Evolutionary conservation across 1,140 invertebrate species (phyloP), one percentile per base, ranked within the genome.

Genomic region (Drosophila simulans): DNA sequence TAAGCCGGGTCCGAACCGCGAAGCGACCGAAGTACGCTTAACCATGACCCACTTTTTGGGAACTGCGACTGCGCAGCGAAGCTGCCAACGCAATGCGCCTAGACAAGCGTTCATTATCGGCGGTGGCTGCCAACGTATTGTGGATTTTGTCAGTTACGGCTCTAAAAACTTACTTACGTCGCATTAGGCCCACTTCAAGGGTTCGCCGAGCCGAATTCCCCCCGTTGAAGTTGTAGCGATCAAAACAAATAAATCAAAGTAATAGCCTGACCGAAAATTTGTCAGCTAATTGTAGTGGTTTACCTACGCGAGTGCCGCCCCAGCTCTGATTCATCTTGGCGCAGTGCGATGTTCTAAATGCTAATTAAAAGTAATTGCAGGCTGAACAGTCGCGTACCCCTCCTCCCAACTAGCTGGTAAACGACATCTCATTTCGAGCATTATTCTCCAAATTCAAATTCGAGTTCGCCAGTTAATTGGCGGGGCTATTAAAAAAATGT

Each of bases 11-110:
- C 62, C 59, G 64, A 48, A 37, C 64, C 49, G 56, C 43, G 43
- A 35, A 49, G 71, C 57, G 34, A 60, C 81, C 63, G 55, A 90
- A 90, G 85, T 90, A 90, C 86, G 77, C 79, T 90, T 90, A 90
- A 80, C 86, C 86, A 75, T 90, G 86, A 90, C 86, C 85, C 85
- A 90, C 73, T 74, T 85, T 63, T 3, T 45, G 74, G 43, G 48
- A 54, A n/a, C 66, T 13, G 42, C 65, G 37, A 12, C 46, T 39
- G 25, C 58, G 59, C 52, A 15, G 34, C 57, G 20, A 12, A 46
- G 15, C 56, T 55, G 27, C 54, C 58, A 70, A 75, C 70, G 80
- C 82, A 73, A 69, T 58, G 63, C 63, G 73, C 58, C 62, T 58
- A 77, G 66, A 64, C 77, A 57, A 66, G 71, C 79, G 65, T 73